phyloP scores from a whole-genome alignment of 2,113 vertebrate species.

The Dryoscopus gambensis region DNA sequence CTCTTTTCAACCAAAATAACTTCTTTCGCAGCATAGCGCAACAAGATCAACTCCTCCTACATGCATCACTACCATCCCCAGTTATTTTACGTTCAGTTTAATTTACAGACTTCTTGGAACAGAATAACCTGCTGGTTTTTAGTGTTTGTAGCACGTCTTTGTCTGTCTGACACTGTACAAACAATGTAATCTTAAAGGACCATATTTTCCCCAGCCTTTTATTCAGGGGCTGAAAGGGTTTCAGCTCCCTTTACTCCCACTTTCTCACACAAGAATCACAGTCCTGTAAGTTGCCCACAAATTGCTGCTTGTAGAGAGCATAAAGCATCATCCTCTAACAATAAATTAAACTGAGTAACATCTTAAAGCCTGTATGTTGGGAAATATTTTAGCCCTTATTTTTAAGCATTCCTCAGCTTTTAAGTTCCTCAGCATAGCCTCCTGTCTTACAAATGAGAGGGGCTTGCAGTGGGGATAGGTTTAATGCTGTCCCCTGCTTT shows the following conservation, averaged over 20 bases:
- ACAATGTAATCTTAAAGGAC: neutral
- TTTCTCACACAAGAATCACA: neutral
- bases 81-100: neutral
- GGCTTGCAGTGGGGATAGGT: neutral
- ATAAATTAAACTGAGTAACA: neutral
- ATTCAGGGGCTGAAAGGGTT: neutral
- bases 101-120: neutral
- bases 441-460: neutral
- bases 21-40: neutral
- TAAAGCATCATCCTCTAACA: neutral
- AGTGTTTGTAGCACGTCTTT: neutral
- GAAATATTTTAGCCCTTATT: neutral
- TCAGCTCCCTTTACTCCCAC: neutral
- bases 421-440: neutral
- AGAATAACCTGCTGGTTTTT: neutral
- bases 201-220: neutral
- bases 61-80: neutral
- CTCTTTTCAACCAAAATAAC: neutral
- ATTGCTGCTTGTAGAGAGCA: neutral
- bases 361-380: neutral
- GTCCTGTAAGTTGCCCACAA: neutral
- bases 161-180: neutral
- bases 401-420: neutral
- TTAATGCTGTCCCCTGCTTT: neutral
- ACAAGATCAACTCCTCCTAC: neutral